phyloP scores from a whole-genome alignment of 2,888 invertebrate genomes.

The Branchinecta sandiegonensis region DNA sequence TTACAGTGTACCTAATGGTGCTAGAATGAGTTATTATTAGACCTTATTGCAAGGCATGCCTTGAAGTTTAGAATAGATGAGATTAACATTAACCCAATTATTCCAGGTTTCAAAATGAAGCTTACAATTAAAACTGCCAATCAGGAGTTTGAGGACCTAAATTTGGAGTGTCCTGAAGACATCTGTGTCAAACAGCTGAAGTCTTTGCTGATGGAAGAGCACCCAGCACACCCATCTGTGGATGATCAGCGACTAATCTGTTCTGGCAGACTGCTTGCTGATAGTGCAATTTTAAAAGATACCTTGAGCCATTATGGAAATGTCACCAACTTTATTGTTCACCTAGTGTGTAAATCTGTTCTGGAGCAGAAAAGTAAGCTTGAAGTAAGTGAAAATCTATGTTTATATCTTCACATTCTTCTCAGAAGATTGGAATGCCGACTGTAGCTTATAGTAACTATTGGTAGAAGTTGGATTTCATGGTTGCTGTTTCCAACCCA shows the following conservation, averaged over 20 bases:
- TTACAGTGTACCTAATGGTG: too few relatives aligned
- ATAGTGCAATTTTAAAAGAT: neutral
- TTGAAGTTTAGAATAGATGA: too few relatives aligned
- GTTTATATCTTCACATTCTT: too few relatives aligned
- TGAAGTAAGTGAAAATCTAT: too few relatives aligned
- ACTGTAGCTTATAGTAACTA: too few relatives aligned
- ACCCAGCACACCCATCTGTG: neutral
- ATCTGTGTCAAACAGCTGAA: slow-evolving; percentile 3
- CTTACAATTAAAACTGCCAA: neutral
- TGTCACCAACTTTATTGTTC: neutral
- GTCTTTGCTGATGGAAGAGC: neutral
- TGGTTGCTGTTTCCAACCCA: too few relatives aligned
- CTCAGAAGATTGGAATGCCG: too few relatives aligned
- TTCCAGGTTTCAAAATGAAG: neutral
- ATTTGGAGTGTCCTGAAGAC: slow-evolving; percentile 7
- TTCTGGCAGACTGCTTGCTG: neutral
- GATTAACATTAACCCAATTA: too few relatives aligned
- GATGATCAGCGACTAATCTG: neutral
- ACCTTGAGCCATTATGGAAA: neutral
- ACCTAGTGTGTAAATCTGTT: neutral
- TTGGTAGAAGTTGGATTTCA: too few relatives aligned
- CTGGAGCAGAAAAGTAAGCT: too few relatives aligned
- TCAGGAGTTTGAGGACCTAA: slow-evolving; percentile 2
- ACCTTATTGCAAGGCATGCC: too few relatives aligned
- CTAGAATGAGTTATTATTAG: too few relatives aligned